A percentile compares a stretch with the other conserved stretches of the same genome.
Evolutionary conservation across 2,888 invertebrate species (phyloP).

Genomic region (Oxycera nigricornis): DNA sequence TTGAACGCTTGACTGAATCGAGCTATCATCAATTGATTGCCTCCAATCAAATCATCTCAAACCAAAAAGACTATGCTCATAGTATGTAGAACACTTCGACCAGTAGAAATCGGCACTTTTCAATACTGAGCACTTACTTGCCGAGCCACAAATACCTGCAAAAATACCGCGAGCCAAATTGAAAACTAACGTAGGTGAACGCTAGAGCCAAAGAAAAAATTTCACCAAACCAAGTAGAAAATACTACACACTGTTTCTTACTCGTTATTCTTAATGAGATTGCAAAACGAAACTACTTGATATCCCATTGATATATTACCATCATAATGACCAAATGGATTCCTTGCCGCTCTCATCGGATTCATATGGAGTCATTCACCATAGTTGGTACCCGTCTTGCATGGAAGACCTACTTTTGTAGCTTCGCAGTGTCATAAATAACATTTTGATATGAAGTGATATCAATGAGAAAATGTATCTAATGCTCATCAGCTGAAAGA

Average conservation of each 20-base stretch:
- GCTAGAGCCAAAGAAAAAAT: neutral
- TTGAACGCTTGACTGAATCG: too few relatives aligned
- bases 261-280: conserved; percentile 13
- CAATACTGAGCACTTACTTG: too few relatives aligned
- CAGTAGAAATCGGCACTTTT: too few relatives aligned
- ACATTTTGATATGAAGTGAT: neutral
- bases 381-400: neutral
- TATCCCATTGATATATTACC: neutral
- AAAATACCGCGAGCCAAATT: neutral
- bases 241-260: neutral
- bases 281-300: neutral
- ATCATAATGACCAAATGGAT: neutral
- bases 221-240: neutral
- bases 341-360: conserved; percentile 1
- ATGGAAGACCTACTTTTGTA: neutral
- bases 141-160: neutral
- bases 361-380: neutral
- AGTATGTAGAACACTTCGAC: too few relatives aligned
- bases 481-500: too few relatives aligned
- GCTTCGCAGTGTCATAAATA: neutral
- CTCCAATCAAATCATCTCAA: too few relatives aligned
- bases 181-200: neutral
- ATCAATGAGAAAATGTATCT: too few relatives aligned
- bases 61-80: too few relatives aligned
- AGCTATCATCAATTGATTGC: too few relatives aligned